Evolutionary conservation across 2,113 vertebrate genomes (phyloP), one percentile per base, ranked within the genome.

Genomic region (Rhombomys opimus): DNA sequence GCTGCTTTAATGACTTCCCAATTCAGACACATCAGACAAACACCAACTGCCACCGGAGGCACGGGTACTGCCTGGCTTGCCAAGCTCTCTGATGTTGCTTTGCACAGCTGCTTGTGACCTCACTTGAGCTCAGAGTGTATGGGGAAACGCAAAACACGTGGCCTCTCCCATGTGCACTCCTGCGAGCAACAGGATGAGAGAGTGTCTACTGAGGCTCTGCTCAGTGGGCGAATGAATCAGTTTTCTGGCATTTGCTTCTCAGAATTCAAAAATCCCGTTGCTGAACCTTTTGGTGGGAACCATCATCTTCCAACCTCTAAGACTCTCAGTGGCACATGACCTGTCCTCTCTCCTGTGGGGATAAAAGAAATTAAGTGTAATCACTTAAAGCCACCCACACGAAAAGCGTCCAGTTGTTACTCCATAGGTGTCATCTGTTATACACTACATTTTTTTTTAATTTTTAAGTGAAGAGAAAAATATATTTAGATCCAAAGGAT

Each of bases 211-310:
- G 70, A 95, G 88, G 88, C 78, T 23, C 65, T 87, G 91, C 52
- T 67, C 72, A 89, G 2, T 27, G 81, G 93, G 92, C 92, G 96
- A 94, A 96, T 96, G 85, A 92, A 78, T 73, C 73, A 85, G 15
- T 87, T 93, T 86, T 95, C 94, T 93, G 87, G 76, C 23, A 4
- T 92, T 88, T 89, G 80, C 72, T 87, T 46, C 78, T 95, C 54
- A 72, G 18, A 94, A 91, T 86, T 90, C 0, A 92, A 84, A 95
- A 72, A 23, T 91, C 87, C 61, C 18, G 75, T 30, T 63, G 46
- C 17, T 46, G 32, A 65, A 30, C 54, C 54, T 65, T 85, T 46
- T 35, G 25, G 30, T 14, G 35, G 10, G 46, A 92, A 41, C 27
- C 18, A 46, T 87, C 15, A 7, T 67, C 38, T 14, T 89, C 18